Evolutionary conservation across 2,113 vertebrate genomes (phyloP).

Genomic region (Fregata magnificens): DNA sequence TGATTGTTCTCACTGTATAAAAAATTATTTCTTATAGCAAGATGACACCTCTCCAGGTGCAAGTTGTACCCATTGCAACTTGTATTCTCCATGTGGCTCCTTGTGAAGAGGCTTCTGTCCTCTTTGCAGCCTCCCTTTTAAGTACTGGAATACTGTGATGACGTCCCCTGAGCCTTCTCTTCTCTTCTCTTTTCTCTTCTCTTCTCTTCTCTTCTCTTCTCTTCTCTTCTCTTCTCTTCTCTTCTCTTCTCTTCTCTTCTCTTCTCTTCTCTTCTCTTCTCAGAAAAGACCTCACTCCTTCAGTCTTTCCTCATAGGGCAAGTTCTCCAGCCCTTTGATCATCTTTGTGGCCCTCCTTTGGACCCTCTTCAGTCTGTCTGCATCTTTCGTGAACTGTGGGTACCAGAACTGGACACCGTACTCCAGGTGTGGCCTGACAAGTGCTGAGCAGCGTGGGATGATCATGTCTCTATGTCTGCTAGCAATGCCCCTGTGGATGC

Average conservation of each 20-base stretch:
- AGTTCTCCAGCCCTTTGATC: not conserved
- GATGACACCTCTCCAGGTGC: not conserved
- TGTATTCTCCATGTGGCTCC: not conserved
- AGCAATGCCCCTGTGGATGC: not conserved
- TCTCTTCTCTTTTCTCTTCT: no score
- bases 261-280: no score
- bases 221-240: no score
- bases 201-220: no score
- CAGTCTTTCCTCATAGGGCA: not conserved
- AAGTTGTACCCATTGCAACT: not conserved
- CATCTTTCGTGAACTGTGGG: not conserved
- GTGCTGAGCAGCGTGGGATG: not conserved
- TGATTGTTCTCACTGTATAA: not conserved
- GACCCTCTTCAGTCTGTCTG: not conserved
- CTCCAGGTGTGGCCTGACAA: no score
- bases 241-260: no score
- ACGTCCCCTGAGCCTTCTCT: not conserved
- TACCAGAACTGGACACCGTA: not conserved
- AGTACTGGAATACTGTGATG: not conserved
- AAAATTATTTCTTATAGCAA: not conserved
- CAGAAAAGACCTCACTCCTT: not conserved
- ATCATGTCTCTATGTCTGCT: not conserved
- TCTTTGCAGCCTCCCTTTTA: not conserved
- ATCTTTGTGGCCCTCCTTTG: not conserved
- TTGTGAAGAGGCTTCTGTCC: fast-evolving